These are phyloP conservation scores for Cacatua alba DNA, from an alignment of 2,113 vertebrate genomes.

Conservation along the genomic window DNA sequence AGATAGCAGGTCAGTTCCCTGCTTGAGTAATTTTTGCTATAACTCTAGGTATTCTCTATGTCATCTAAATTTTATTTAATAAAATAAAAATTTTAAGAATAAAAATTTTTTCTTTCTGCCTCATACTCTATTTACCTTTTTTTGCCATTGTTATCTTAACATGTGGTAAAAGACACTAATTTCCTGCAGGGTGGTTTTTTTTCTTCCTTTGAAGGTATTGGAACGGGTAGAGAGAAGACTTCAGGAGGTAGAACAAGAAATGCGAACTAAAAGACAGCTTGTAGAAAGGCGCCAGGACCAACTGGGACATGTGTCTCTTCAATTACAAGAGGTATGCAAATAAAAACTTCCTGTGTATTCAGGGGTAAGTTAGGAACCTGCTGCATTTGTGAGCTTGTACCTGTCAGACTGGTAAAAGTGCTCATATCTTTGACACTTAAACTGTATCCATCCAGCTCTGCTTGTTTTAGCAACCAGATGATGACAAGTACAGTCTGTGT, in stretches of 20 bases:
- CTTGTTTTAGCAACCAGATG: not conserved
- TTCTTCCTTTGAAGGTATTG: constrained; percentile 76
- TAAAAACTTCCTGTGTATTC: not conserved
- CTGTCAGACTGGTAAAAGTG: not conserved
- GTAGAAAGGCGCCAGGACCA: constrained; percentile 79
- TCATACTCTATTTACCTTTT: not conserved
- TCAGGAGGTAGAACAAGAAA: constrained; percentile 87
- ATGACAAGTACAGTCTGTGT: not conserved
- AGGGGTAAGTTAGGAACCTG: not conserved
- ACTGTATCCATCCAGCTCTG: not conserved
- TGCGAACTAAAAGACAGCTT: constrained; percentile 76
- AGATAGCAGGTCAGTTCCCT: not conserved
- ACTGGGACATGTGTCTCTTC: constrained; percentile 75
- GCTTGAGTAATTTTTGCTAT: not conserved
- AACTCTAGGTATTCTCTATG: not conserved
- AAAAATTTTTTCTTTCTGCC: not conserved
- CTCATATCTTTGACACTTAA: not conserved
- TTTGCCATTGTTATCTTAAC: not conserved
- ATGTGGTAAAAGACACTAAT: not conserved
- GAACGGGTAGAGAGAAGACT: constrained; percentile 87
- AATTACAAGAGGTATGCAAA: constrained; percentile 84
- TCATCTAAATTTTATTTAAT: not conserved
- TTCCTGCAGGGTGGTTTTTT: not conserved
- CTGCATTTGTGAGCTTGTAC: not conserved
- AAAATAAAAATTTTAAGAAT: not conserved